Evolutionary conservation across 2,797 vertebrate genomes (phyloP).

Genomic region (Malurus splendens): DNA sequence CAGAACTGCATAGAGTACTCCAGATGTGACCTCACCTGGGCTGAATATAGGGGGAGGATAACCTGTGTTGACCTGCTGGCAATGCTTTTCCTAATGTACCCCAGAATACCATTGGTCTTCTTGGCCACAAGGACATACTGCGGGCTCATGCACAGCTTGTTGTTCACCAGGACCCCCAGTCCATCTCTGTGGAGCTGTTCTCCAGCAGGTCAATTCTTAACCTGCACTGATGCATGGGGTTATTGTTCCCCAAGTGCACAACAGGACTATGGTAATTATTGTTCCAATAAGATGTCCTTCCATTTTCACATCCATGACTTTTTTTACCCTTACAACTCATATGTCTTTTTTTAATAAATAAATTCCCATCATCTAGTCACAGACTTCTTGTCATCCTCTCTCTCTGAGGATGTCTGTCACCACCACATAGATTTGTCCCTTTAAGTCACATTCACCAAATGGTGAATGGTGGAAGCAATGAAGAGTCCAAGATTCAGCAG

Average conservation of each 20-base stretch:
- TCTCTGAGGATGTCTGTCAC: not conserved
- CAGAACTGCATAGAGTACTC: not conserved
- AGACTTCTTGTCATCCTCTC: not conserved
- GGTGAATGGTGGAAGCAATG: not conserved
- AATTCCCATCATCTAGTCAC: not conserved
- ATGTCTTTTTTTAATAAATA: not conserved
- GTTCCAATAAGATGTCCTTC: not conserved
- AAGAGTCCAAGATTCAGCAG: not conserved
- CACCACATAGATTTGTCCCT: not conserved
- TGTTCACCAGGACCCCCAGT: not conserved
- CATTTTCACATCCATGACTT: not conserved
- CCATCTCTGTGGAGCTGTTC: not conserved
- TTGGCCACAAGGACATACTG: not conserved
- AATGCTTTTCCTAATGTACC: not conserved
- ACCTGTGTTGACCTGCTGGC: not conserved
- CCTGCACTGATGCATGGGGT: not conserved
- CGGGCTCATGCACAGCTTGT: not conserved
- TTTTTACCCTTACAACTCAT: not conserved
- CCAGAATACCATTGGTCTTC: not conserved
- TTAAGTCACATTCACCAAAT: not conserved
- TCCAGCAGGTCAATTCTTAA: not conserved
- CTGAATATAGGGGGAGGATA: not conserved
- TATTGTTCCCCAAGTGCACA: not conserved
- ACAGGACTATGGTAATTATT: not conserved
- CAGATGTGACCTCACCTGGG: not conserved